Evolutionary conservation across 2,797 vertebrate genomes (phyloP), one percentile per base, ranked within the genome.

Genomic region (Synaphobranchus kaupii): DNA sequence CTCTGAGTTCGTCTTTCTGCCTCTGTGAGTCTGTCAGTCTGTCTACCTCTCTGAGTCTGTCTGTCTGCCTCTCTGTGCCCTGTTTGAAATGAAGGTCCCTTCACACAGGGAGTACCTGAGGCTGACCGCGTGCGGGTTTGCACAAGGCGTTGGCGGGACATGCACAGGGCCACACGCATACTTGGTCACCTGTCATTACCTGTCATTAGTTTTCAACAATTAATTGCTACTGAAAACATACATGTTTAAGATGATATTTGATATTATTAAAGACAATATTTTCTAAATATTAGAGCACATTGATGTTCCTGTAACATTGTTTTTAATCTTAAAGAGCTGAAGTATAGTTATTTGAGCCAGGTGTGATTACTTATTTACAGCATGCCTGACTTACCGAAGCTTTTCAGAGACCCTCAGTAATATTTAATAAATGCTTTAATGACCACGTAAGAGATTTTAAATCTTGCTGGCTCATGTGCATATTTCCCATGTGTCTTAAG

Each of bases 61-160:
- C 39, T 39, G 39, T 39, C 39, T 1, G 39, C 39, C 39, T 39
- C 20, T 4, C 22, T 7, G 25, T 5, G 60, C 1, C 22, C 56
- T 58, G 56, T 15, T 58, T 9, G 56, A 66, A n/a, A n/a, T 4
- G 25, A 4, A 20, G 20, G 22, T 0, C 60, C 25, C 58, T 1
- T 20, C 6, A 4, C 25, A 20, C 15, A 66, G 60, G 22, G 25
- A 4, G 22, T 25, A 6, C 0, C 60, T 6, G 60, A 66, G 20
- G 60, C 60, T 15, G 58, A 22, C 58, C 25, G 22, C 25, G 20
- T 17, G 1, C 60, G 22, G 22, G 20, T 66, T 76, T 76, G 71
- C 71, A 76, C 28, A 76, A 76, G 71, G 71, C 34, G 71, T 76
- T 76, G 71, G 71, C 31, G 31, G 71, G 71, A 76, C 71, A 13